Evolutionary conservation across 92 coral and sea anemone genomes (phyloP), one percentile per base, ranked within the genome.

Genomic region (Zoanthus sansibaricus): DNA sequence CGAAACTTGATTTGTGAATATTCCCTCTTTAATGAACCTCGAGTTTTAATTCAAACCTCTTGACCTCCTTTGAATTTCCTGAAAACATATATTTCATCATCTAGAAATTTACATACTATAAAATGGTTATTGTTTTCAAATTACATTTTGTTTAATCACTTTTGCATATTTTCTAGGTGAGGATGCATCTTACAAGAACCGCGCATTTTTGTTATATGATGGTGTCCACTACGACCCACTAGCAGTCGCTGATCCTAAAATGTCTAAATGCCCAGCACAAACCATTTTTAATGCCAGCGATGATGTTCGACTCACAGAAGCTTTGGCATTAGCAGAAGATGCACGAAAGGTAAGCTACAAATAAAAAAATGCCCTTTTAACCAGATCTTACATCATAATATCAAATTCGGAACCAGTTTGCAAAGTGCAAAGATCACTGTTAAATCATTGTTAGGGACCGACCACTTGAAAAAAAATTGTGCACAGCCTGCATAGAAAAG

Each of bases 181-280:
- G 82, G 92, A 93, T 71, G 91, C 83, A 69, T 83, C 92, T 46
- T 93, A 97, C 76, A 74, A 70, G 42, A 83, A 76, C 56, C 95
- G 99, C 18, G 97, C 95, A 56, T 93, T 93, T 76, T 85, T 97
- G 62, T 84, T 97, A 16, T 97, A 97, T 79, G 98, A 97, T 48
- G 99, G 99, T 30, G 91, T 97, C 58, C 99, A 97, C 83, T 97
- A 97, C 77, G 99, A 97, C 88, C 99, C 99, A 13, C 93, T 97
- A 11, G 99, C 87, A 77, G 93, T 95, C 31, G 89, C 86, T 33
- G 83, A 84, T 75, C 71, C 93, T 46, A 89, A 87, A 71, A 76
- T 83, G 3, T 13, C 94, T 58, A 76, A 77, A 32, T 45, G 78
- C 66, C 98, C 98, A 14, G 82, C 93, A 9, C 97, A 97, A 82